These are phyloP conservation scores for Oriolus oriolus DNA, from an alignment of 2,113 vertebrate genomes.

Conservation along the genomic window DNA sequence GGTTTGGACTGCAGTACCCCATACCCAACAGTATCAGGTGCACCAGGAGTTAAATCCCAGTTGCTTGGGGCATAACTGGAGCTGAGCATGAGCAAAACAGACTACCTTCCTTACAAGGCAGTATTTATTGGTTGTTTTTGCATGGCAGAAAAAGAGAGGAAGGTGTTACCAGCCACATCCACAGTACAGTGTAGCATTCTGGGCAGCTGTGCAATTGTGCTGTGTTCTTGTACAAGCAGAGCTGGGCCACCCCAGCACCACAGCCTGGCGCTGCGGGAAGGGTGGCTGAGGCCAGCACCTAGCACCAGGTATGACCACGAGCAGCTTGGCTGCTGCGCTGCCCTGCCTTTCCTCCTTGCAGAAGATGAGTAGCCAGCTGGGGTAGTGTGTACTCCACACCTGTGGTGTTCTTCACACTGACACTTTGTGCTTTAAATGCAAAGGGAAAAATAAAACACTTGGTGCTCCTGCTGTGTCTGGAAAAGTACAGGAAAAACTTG, in stretches of 20 bases:
- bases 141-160: neutral
- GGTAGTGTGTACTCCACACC: too few species aligned
- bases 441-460: neutral
- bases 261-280: neutral
- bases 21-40: neutral
- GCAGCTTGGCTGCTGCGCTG: neutral
- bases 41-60: neutral
- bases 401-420: rapidly evolving
- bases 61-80: neutral
- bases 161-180: neutral
- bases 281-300: neutral
- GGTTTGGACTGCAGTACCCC: neutral
- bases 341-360: neutral
- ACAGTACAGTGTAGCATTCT: rapidly evolving
- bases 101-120: neutral
- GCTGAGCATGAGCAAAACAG: neutral
- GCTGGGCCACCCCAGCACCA: neutral
- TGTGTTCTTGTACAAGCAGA: neutral
- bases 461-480: neutral
- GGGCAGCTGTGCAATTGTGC: neutral
- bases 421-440: neutral
- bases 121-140: neutral
- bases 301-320: rapidly evolving
- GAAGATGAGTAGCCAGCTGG: neutral
- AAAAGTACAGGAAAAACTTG: neutral